Evolutionary conservation across 2,888 invertebrate species (phyloP), one percentile per base, ranked within the genome.

Genomic region (Polydrusus pterygomalis): DNA sequence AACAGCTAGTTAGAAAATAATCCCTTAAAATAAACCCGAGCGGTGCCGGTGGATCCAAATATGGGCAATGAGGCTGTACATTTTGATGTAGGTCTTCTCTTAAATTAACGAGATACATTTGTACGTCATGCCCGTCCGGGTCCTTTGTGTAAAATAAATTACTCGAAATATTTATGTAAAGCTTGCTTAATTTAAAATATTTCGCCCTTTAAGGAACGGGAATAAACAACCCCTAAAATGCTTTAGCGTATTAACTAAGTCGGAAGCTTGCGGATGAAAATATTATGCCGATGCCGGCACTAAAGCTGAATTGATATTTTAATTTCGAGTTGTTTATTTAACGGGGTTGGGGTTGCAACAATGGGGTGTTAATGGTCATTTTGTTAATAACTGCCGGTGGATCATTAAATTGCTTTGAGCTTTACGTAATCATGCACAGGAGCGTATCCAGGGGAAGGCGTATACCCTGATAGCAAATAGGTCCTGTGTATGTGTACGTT

Each of bases 101-200:
- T 11, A 54, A 54, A 20, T 51, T 54, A 54, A 54, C n/a, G 54
- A 54, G 54, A 30, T 25, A 54, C 17, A 54, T 54, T 54, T 30
- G 10, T 54, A 25, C 30, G 9, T 9, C 38, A 10, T 34, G 58
- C 11, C 25, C 17, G 38, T 0, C 25, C 15, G n/a, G 34, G 17
- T 18, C 40, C 47, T 51, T 67, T 54, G 54, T 54, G 34, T 40
- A 40, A 67, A 67, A 54, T 67, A 67, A 67, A 67, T 67, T 67
- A 34, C 25, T 67, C 67, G 40, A 38, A 67, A 67, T 67, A 67
- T 51, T 49, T 63, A 34, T 49, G 47, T 67, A 67, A 18, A 47
- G 54, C 54, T 40, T 54, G 51, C 51, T 51, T 18, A 67, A 67
- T 67, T 54, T 67, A 38, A 67, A 67, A 67, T 67, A 51, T 67